Percentiles rank a stretch among this genome's conserved stretches.
Conservation (phyloP, 2,113 vertebrate genomes). For the Monarcha castaneiventris region DNA sequence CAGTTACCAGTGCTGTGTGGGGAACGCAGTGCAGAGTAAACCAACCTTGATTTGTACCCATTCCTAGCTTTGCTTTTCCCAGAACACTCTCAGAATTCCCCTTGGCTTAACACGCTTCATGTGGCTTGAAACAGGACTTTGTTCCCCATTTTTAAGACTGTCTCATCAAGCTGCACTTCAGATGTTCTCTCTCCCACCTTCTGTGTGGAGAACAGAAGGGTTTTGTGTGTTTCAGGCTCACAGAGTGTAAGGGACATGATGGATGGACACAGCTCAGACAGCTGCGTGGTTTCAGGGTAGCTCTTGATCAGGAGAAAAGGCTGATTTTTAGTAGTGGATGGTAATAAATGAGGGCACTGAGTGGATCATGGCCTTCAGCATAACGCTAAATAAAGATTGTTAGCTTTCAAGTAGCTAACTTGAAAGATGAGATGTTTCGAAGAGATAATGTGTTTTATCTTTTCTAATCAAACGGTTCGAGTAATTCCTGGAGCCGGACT, state of each 20-base stretch:
- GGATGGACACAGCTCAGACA: neutral
- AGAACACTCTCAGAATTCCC: neutral
- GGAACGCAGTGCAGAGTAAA: neutral
- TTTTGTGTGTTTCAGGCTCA: neutral
- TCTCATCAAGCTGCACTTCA: neutral
- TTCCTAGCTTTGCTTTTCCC: neutral
- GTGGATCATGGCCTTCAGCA: neutral
- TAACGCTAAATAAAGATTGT: neutral
- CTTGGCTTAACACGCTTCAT: fast-evolving
- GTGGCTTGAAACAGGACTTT: neutral
- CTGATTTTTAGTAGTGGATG: neutral
- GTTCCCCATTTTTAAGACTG: neutral
- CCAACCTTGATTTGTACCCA: neutral
- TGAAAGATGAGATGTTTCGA: neutral
- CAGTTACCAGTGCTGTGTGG: neutral
- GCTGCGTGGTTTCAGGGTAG: neutral
- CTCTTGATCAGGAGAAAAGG: neutral
- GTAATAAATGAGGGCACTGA: neutral
- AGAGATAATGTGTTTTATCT: neutral
- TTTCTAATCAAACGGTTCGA: neutral
- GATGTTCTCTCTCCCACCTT: neutral
- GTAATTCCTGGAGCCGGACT: neutral
- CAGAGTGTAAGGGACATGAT: fast-evolving
- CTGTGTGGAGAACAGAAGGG: neutral
- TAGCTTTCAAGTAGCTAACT: neutral